phyloP scores from a whole-genome alignment of 2,888 invertebrate genomes.

The Pasiphila rectangulata region DNA sequence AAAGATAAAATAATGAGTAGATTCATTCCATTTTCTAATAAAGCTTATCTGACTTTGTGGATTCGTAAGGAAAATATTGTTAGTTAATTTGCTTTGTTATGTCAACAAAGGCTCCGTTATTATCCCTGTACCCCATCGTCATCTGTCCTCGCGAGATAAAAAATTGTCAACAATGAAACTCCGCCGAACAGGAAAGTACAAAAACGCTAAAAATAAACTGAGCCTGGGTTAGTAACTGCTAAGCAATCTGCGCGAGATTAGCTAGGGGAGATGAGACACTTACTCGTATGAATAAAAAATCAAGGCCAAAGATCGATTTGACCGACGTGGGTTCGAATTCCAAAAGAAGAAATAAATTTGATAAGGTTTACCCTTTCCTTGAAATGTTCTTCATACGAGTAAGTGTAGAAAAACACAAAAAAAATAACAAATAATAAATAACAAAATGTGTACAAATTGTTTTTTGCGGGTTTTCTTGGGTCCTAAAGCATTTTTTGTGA shows the following conservation, averaged over 20 bases:
- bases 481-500: no score
- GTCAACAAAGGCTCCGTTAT: conserved; percentile 21
- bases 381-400: no score
- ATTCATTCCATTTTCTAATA: no score
- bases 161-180: conserved; percentile 45
- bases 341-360: no score
- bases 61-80: conserved; percentile 7
- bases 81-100: conserved; percentile 21
- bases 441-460: no score
- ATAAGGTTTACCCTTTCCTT: no score
- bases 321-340: no score
- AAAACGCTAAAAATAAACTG: conserved; percentile 48
- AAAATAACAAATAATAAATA: no score
- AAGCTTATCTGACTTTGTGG: not conserved
- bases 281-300: not conserved
- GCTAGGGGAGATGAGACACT: conserved; percentile 19
- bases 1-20: no score
- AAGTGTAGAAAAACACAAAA: no score
- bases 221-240: conserved; percentile 19
- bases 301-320: no score
- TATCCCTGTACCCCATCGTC: conserved; percentile 31
- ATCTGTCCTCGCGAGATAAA: conserved; percentile 40
- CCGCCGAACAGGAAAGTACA: conserved; percentile 43
- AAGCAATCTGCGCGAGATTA: conserved; percentile 21
- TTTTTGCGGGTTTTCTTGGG: no score